These are phyloP conservation scores for Columba janthina DNA, from an alignment of 2,113 vertebrate species.

Conservation along the genomic window DNA sequence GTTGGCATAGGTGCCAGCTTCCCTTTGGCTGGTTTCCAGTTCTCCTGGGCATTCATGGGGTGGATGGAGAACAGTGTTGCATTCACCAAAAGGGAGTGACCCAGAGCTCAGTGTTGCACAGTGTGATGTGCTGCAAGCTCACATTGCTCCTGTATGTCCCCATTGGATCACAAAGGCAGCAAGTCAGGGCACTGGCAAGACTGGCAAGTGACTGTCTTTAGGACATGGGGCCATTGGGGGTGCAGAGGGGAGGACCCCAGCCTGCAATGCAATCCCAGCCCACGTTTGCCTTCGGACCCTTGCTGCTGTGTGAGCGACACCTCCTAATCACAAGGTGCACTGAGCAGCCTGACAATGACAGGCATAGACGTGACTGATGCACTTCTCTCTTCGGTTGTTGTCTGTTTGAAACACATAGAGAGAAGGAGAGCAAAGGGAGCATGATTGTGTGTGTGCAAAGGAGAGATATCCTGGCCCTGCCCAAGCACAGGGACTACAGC, in stretches of 20 bases:
- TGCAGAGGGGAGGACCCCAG: background rate
- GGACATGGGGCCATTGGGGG: background rate
- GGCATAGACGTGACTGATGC: rapidly evolving
- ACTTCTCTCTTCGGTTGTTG: background rate
- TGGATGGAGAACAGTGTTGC: rapidly evolving
- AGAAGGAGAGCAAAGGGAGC: background rate
- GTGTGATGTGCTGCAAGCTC: background rate
- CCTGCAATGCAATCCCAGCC: rapidly evolving
- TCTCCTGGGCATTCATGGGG: background rate
- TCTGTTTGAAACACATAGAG: rapidly evolving
- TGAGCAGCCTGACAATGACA: rapidly evolving
- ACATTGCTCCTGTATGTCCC: rapidly evolving
- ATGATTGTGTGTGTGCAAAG: rapidly evolving
- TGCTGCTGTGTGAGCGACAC: rapidly evolving
- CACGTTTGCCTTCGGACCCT: background rate
- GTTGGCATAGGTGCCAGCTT: background rate
- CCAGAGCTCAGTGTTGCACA: rapidly evolving
- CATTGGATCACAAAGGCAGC: rapidly evolving
- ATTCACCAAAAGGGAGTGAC: background rate
- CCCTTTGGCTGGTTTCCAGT: background rate
- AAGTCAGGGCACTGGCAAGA: rapidly evolving
- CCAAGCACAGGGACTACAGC: rapidly evolving
- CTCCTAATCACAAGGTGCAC: rapidly evolving
- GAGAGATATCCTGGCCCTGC: background rate
- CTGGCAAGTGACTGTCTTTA: background rate